A percentile compares a stretch with the other conserved stretches of the same genome.
Evolutionary conservation across 2,888 invertebrate species (phyloP).

Genomic region (Hydraecia micacea): DNA sequence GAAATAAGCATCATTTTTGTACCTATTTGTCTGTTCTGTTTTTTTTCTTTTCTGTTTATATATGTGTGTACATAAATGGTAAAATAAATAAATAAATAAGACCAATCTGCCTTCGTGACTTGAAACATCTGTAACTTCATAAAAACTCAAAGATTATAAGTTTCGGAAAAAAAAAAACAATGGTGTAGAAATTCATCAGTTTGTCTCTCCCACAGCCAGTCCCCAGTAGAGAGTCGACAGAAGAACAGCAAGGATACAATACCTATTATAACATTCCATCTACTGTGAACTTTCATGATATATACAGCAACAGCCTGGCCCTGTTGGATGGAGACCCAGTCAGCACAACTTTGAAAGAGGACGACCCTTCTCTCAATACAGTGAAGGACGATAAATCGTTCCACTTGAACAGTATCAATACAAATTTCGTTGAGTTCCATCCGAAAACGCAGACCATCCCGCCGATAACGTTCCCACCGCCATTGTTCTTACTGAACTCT

Average conservation of each 20-base stretch:
- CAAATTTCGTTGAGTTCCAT: conserved; percentile 72
- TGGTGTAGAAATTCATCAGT: not conserved
- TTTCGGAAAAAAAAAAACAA: not conserved
- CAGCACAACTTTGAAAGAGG: conserved; percentile 53
- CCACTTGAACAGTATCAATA: conserved; percentile 62
- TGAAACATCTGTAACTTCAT: not conserved
- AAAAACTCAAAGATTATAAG: not conserved
- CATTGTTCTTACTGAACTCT: conserved; percentile 63
- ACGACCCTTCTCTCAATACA: conserved; percentile 54
- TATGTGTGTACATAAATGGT: too few species aligned
- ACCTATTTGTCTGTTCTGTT: too few species aligned
- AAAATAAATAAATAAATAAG: not conserved
- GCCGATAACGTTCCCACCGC: conserved; percentile 56
- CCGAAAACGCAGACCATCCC: conserved; percentile 41
- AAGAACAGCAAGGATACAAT: conserved; percentile 67
- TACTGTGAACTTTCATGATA: conserved; percentile 76
- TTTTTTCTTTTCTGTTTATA: too few species aligned
- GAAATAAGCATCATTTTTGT: too few species aligned
- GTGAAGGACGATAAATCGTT: conserved; percentile 67
- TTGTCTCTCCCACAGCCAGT: conserved; percentile 68
- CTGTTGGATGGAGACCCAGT: conserved; percentile 65
- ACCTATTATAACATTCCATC: conserved; percentile 68
- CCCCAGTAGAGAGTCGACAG: conserved; percentile 67
- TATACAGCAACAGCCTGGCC: conserved; percentile 71
- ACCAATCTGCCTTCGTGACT: not conserved